A percentile compares a stretch with the other conserved stretches of the same genome.
phyloP scores from a whole-genome alignment of 2,888 invertebrate species.

The Chymomyza amoena region DNA sequence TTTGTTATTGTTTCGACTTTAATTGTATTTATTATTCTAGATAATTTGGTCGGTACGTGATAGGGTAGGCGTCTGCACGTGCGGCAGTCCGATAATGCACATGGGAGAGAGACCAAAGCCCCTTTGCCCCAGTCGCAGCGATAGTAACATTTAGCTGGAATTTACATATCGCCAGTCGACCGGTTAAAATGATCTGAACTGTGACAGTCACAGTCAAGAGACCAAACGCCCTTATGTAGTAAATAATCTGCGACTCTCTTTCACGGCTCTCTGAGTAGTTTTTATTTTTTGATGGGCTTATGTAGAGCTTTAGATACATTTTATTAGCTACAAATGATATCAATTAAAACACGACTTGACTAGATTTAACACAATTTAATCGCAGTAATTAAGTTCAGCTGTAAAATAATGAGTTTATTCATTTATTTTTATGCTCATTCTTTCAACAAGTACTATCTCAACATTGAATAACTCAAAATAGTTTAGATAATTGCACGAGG shows the following conservation, averaged over 20 bases:
- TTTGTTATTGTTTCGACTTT: constrained; percentile 4
- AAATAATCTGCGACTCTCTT: neutral
- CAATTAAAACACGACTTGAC: neutral
- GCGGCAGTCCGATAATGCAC: neutral
- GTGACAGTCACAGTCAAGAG: neutral
- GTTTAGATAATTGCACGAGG: neutral
- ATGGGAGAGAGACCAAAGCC: neutral
- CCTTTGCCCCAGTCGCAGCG: too few species aligned
- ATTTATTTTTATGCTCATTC: neutral
- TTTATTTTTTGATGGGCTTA: neutral
- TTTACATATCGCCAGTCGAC: neutral
- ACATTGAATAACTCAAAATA: neutral
- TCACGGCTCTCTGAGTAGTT: neutral
- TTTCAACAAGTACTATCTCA: neutral
- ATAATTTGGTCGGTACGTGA: constrained; percentile 28
- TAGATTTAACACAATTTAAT: neutral
- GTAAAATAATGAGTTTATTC: neutral
- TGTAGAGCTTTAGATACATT: neutral
- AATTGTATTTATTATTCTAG: constrained; percentile 37
- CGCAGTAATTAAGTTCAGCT: neutral
- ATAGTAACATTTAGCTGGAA: neutral
- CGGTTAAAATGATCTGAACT: neutral
- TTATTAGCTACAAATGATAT: neutral
- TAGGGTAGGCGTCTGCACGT: constrained; percentile 19
- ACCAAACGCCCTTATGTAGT: too few species aligned